Conservation (phyloP, 92 coral and sea anemone genomes). For the Ricordea florida region DNA sequence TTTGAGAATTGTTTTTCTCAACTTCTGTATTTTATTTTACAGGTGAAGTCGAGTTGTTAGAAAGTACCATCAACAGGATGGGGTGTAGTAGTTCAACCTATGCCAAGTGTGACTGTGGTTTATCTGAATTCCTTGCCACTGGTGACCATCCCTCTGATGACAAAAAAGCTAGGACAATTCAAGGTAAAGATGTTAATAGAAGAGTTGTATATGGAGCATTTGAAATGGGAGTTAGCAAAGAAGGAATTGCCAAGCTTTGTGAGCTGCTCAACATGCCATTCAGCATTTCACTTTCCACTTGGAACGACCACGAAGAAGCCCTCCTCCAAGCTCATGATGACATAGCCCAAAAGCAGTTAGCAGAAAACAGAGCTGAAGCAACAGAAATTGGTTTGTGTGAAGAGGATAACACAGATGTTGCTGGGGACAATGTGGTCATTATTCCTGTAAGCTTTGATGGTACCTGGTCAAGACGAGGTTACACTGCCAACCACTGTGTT, state of each 20-base stretch:
- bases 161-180: too few species aligned
- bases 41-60: too few species aligned
- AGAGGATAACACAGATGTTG: background rate
- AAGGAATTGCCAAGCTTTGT: conserved; percentile 19
- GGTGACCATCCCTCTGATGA: too few species aligned
- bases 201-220: too few species aligned
- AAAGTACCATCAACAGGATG: too few species aligned
- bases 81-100: too few species aligned
- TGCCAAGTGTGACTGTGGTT: too few species aligned
- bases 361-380: conserved; percentile 7
- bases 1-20: too few species aligned
- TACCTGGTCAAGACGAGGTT: conserved; percentile 51
- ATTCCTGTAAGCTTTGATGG: conserved; percentile 48
- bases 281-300: background rate
- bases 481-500: conserved; percentile 47
- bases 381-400: conserved; percentile 20
- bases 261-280: conserved; percentile 43
- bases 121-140: too few species aligned
- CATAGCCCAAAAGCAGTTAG: background rate
- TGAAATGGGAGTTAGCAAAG: conserved; percentile 9
- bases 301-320: conserved; percentile 24
- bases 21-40: too few species aligned
- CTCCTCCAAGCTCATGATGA: background rate
- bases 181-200: too few species aligned
- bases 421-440: background rate